phyloP scores from a whole-genome alignment of 2,888 invertebrate species.

The Polyommatus icarus region DNA sequence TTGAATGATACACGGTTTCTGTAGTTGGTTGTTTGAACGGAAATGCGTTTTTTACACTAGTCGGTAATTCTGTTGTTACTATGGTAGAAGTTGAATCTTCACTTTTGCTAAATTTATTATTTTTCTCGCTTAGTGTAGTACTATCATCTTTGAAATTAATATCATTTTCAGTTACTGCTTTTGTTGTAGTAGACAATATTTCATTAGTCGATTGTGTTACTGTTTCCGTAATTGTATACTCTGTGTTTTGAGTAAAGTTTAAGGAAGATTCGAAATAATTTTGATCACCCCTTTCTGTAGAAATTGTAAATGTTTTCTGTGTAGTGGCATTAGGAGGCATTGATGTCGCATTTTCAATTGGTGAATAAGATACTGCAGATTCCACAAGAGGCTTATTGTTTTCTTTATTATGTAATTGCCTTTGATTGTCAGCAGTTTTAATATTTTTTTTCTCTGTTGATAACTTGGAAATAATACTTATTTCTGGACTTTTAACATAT shows the following conservation, averaged over 20 bases:
- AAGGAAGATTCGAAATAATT: not conserved
- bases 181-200: not conserved
- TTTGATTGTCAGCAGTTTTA: conserved; percentile 71
- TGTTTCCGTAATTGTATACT: not conserved
- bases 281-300: not conserved
- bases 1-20: not conserved
- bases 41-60: not conserved
- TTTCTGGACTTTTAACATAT: conserved; percentile 47
- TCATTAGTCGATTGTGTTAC: not conserved
- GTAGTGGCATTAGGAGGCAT: not conserved
- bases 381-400: not conserved
- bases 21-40: not conserved
- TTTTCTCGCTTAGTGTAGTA: not conserved
- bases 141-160: not conserved
- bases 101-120: not conserved
- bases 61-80: not conserved
- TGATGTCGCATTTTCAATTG: not conserved
- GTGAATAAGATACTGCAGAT: not conserved
- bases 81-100: not conserved
- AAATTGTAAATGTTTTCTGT: not conserved
- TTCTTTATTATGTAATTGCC: conserved; percentile 61
- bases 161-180: not conserved
- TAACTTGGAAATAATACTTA: conserved; percentile 50
- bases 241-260: not conserved
- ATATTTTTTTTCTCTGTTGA: conserved; percentile 64